These are phyloP conservation scores for Brachyhypopomus gauderio DNA, from an alignment of 2,113 vertebrate genomes.

Conservation along the genomic window DNA sequence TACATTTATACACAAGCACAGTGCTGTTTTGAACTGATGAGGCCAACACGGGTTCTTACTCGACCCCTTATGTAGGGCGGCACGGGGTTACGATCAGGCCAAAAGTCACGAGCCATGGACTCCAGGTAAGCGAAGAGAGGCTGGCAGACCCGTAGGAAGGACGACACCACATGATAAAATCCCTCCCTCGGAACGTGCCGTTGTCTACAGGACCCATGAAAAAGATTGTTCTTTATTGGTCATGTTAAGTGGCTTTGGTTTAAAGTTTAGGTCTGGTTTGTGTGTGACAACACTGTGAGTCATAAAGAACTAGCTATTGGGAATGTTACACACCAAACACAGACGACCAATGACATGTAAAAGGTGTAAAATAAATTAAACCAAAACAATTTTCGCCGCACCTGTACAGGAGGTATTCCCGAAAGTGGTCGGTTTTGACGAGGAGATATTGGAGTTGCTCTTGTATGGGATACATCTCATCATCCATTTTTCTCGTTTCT, in stretches of 20 bases:
- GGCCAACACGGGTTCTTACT: slow-evolving; percentile 60
- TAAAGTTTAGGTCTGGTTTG: no score
- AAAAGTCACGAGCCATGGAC: slow-evolving; percentile 63
- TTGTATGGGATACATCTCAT: slow-evolving; percentile 64
- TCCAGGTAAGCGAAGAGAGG: slow-evolving; percentile 81
- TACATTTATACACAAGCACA: no score
- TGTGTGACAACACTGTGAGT: no score
- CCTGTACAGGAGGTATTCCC: slow-evolving; percentile 72
- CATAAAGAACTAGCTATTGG: no score
- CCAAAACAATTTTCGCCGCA: slow-evolving; percentile 31
- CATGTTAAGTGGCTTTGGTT: neutral
- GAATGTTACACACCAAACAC: no score
- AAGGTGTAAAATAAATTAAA: neutral
- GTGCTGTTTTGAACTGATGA: no score
- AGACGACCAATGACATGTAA: neutral
- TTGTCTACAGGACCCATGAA: slow-evolving; percentile 63
- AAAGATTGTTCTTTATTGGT: neutral
- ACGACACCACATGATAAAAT: slow-evolving; percentile 66
- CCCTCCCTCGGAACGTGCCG: slow-evolving; percentile 61
- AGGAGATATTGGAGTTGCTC: slow-evolving; percentile 75
- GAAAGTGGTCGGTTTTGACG: slow-evolving; percentile 73
- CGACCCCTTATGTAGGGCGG: slow-evolving; percentile 61
- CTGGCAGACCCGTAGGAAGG: slow-evolving; percentile 76
- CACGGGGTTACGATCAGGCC: slow-evolving; percentile 51
- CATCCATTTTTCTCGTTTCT: slow-evolving; percentile 55